phyloP scores from a whole-genome alignment of 2,113 vertebrate species.

The Pipa parva region DNA sequence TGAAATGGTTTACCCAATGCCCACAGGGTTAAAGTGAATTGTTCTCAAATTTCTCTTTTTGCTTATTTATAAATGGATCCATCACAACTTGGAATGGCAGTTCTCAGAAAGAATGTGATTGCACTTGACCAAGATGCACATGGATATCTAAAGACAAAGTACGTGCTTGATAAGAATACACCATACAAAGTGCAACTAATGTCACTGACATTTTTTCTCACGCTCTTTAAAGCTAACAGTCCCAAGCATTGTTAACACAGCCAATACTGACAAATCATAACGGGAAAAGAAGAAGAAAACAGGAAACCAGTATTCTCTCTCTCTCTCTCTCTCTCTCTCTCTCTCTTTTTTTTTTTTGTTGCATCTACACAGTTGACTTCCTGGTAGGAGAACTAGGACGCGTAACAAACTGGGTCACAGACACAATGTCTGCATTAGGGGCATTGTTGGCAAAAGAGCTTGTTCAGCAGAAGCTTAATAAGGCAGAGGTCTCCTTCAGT shows the following conservation, averaged over 20 bases:
- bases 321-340: not conserved
- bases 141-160: slow-evolving; percentile 36
- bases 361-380: slow-evolving; percentile 12
- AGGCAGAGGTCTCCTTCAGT: not conserved
- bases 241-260: not conserved
- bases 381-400: slow-evolving; percentile 22
- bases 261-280: slow-evolving; percentile 6
- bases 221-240: slow-evolving; percentile 1
- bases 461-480: slow-evolving; percentile 26
- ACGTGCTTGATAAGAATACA: slow-evolving; percentile 25
- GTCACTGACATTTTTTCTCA: slow-evolving; percentile 18
- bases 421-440: slow-evolving; percentile 8
- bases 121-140: slow-evolving; percentile 7
- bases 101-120: slow-evolving; percentile 19
- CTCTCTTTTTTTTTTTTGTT: not conserved
- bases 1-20: not conserved
- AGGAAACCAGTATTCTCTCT: not conserved
- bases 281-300: not conserved
- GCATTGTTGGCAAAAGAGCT: slow-evolving; percentile 26
- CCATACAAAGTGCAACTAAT: slow-evolving; percentile 15
- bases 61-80: not conserved
- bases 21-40: not conserved
- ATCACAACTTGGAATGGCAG: slow-evolving; percentile 4
- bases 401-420: slow-evolving; percentile 25
- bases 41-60: not conserved